Base-by-base conservation (phyloP, 2,888 invertebrate genomes). In the Pristionchus japonicus region DNA sequence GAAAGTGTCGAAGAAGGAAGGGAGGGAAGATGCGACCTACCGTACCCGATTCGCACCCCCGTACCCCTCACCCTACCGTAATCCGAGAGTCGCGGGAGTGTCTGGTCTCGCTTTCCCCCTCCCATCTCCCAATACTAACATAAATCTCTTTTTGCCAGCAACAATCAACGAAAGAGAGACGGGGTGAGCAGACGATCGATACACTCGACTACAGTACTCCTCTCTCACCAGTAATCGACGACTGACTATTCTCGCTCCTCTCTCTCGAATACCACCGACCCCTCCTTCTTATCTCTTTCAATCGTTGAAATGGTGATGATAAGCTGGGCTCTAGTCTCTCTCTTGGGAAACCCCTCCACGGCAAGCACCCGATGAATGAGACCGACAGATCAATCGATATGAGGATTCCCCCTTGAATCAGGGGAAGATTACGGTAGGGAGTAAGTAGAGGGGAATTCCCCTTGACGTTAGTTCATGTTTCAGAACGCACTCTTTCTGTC, bases 291-390 rank as follows among this genome's bases (percentile, higher is more conserved):
- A 77, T 77, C 77, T 77, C n/a, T 74, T 37, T 64, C 77, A 77
- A 77, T 77, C 77, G 77, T 83, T 52, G 82, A 83, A 83, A 83
- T 83, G 82, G 82, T 80, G 80, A 27, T 23, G 49, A 49, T 83
- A 83, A 83, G 82, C 80, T n/a, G 49, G 3, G 20, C 82, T 52
- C 82, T 82, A 37, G 43, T 83, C 52, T 83, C 52, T 52, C 82
- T 49, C 82, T 83, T 83, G 52, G 52, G 52, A 52, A 49, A 52
- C 82, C 82, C 82, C 82, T 43, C 52, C 52, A 27, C n/a, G 43
- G 7, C n/a, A 31, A 34, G 52, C 52, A 49, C 82, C 49, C 52
- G n/a, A 49, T 23, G 23, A 49, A 52, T 83, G 49, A 80, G 77
- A 15, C 34, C 77, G 70, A 77, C 15, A 11, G 43, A 77, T 77